A percentile compares a stretch with the other conserved stretches of the same genome.
These are phyloP conservation scores for Ichneumoninae sp. DNA, from an alignment of 2,888 invertebrate species.

Conservation along the genomic window DNA sequence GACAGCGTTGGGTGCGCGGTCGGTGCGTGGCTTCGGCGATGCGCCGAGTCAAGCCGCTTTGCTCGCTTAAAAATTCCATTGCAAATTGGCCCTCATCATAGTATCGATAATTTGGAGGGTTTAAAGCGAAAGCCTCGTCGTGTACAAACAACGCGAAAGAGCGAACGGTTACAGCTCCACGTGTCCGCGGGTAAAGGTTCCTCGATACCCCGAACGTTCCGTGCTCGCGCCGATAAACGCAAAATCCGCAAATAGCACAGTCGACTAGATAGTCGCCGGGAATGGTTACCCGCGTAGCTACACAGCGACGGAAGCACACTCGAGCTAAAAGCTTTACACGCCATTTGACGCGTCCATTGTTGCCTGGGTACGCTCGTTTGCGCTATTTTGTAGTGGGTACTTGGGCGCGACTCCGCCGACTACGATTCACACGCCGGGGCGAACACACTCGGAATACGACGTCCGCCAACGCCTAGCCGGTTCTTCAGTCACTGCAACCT, in stretches of 20 bases:
- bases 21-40: no score
- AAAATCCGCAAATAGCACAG: constrained; percentile 69
- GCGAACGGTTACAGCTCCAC: background rate
- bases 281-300: constrained; percentile 38
- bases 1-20: no score
- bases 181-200: background rate
- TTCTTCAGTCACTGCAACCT: constrained; percentile 39
- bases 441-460: background rate
- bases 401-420: constrained; percentile 31
- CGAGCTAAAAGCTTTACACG: constrained; percentile 75
- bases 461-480: background rate
- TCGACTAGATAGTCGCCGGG: constrained; percentile 54
- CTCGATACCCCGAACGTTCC: background rate
- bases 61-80: background rate
- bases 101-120: background rate
- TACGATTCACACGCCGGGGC: background rate
- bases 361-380: constrained; percentile 66
- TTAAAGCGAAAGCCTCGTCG: background rate
- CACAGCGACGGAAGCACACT: constrained; percentile 59
- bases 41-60: no score
- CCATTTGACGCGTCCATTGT: constrained; percentile 73
- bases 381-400: constrained; percentile 66
- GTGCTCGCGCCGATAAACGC: constrained; percentile 66
- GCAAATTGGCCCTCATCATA: background rate
- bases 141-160: background rate